Conservation (phyloP, 1,140 invertebrate species). For the Achroia grisella region DNA sequence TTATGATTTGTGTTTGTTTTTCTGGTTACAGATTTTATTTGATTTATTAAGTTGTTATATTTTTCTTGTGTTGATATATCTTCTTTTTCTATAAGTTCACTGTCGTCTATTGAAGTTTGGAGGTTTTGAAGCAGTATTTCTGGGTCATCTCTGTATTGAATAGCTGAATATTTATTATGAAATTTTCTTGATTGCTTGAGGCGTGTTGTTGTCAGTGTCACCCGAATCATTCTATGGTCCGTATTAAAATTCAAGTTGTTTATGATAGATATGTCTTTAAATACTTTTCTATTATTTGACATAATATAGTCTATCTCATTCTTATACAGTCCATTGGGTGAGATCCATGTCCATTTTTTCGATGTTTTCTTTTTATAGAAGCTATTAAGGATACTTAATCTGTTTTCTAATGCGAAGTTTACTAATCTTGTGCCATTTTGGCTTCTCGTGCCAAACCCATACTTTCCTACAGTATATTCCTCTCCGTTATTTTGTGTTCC, state of each 20-base stretch:
- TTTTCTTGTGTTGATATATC: slow-evolving; percentile 11
- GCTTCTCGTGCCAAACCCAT: background rate
- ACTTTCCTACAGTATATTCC: background rate
- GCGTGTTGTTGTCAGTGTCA: slow-evolving; percentile 1
- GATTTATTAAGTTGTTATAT: slow-evolving; percentile 9
- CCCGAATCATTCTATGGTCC: slow-evolving; percentile 15
- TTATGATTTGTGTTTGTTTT: slow-evolving; percentile 4
- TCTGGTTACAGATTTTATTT: slow-evolving; percentile 10
- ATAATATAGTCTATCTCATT: slow-evolving; percentile 19
- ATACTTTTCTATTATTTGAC: slow-evolving; percentile 7
- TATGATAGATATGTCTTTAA: slow-evolving; percentile 9
- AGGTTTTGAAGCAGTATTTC: no score
- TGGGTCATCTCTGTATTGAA: no score
- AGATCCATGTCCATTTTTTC: slow-evolving; percentile 8
- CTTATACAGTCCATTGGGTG: slow-evolving; percentile 10
- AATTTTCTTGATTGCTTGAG: slow-evolving; percentile 8
- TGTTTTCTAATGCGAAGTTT: background rate
- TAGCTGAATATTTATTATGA: no score
- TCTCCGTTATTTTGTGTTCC: background rate
- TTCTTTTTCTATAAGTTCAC: slow-evolving; percentile 2
- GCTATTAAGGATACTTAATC: background rate
- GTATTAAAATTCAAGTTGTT: slow-evolving; percentile 16
- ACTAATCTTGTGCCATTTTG: background rate
- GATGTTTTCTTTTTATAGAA: background rate
- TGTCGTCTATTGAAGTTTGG: background rate